Base-by-base conservation (phyloP, 2,113 vertebrate species). In the Gymnogyps californianus region DNA sequence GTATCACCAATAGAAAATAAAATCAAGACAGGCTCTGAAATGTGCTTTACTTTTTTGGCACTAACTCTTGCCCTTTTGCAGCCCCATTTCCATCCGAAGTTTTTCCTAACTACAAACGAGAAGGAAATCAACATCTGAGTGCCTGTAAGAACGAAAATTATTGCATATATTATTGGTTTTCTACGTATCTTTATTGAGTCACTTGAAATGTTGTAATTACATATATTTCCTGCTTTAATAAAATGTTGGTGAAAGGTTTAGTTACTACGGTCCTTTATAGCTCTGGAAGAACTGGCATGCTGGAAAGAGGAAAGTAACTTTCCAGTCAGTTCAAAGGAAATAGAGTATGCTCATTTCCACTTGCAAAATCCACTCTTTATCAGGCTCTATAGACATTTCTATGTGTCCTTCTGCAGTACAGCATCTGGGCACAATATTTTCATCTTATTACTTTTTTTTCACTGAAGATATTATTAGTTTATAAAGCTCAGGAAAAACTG, bases 391-490 rank as follows among this genome's bases (percentile, higher is more conserved):
- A 84, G 87, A 64, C 54, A 65, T 49, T 92, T 92, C 69, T 78
- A 4, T 34, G 44, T 49, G 98, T 72, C 84, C 61, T 91, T 87
- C 46, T 77, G 61, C 67, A 83, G 61, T 18, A 49, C 55, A 95
- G 75, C 87, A 95, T 93, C 93, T 96, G 91, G 87, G 75, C 87
- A 86, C 87, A 93, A 87, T 40, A 93, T 93, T 94, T 93, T 89
- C 67, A 54, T 87, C 83, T 85, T 87, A 72, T 28, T 94, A 24
- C 49, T 62, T 94, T 77, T 89, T 75, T 76, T 59, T 7, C 47
- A 38, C 24, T 57, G n/a, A 83, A 94, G 55, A 70, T 93, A 88
- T 85, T 95, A 81, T 38, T 76, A 85, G 32, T 78, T 87, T 90
- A 80, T 54, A 83, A 80, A 90, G 42, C 74, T 66, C 40, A 77